These are phyloP conservation scores for Acyrthosiphon pisum DNA, from an alignment of 1,140 invertebrate genomes.

Conservation along the genomic window DNA sequence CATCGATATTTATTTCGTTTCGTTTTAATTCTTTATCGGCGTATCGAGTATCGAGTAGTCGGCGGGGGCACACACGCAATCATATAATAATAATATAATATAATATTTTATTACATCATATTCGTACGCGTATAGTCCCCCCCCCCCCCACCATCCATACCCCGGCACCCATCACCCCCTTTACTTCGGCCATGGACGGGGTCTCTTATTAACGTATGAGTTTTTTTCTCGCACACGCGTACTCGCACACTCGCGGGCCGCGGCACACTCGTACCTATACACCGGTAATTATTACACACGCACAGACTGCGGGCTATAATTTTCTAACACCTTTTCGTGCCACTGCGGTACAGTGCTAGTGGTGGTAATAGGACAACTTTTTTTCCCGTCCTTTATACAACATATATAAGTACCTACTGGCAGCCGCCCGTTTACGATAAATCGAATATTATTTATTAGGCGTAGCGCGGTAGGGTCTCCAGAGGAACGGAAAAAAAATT, in stretches of 20 bases:
- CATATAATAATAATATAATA: background rate
- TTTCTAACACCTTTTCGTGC: conserved; percentile 31
- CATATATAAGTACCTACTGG: too few species aligned
- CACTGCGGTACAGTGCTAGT: background rate
- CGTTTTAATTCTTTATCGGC: conserved; percentile 30
- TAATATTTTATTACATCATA: conserved; percentile 20
- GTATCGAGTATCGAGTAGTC: conserved; percentile 18
- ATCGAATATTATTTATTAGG: conserved; percentile 34
- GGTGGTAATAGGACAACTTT: conserved; percentile 22
- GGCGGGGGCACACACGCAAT: background rate
- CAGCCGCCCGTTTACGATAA: background rate
- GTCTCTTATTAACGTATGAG: conserved; percentile 8
- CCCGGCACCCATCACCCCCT: background rate
- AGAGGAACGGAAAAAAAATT: background rate
- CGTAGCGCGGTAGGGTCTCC: background rate
- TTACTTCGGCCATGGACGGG: background rate
- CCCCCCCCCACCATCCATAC: background rate
- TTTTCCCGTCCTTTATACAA: background rate
- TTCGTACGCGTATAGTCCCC: background rate
- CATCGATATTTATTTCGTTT: conserved; percentile 51
- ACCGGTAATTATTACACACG: background rate
- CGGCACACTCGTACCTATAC: background rate
- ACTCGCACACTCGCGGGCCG: background rate
- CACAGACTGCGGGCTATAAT: background rate
- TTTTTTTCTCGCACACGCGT: background rate